Percentiles rank a stretch among this genome's conserved stretches.
These are phyloP conservation scores for Rhabdophis nuchalis DNA, from an alignment of 2,797 vertebrate species.

Conservation along the genomic window DNA sequence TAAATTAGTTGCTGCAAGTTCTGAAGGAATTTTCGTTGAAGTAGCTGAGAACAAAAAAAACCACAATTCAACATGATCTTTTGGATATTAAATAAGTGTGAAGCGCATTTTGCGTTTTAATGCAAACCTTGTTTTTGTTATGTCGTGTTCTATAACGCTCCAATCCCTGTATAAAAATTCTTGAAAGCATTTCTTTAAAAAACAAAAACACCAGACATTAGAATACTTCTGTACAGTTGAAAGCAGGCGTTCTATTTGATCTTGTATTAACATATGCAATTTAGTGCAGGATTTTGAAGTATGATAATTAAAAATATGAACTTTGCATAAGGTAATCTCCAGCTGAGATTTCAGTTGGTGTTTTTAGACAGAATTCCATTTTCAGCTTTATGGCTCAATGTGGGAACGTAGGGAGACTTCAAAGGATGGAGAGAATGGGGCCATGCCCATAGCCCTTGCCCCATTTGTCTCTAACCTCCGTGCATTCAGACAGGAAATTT, in stretches of 20 bases:
- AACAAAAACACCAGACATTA: not conserved
- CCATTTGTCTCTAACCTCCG: not conserved
- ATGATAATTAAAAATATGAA: not conserved
- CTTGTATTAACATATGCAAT: not conserved
- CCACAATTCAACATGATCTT: not conserved
- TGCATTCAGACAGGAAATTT: not conserved
- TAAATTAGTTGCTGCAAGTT: not conserved
- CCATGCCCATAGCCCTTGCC: not conserved
- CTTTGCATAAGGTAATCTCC: not conserved
- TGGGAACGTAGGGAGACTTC: not conserved
- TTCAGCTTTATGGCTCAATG: not conserved
- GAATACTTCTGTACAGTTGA: not conserved
- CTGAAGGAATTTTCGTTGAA: not conserved
- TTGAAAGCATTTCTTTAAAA: not conserved
- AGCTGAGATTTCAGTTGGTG: not conserved
- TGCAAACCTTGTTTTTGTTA: not conserved
- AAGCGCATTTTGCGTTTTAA: not conserved
- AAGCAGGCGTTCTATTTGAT: not conserved
- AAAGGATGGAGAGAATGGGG: not conserved
- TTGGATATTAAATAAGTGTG: not conserved
- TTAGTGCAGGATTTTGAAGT: not conserved
- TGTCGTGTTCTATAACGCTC: not conserved
- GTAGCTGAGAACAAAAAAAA: constrained; percentile 1
- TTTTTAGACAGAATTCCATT: not conserved
- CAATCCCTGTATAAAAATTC: not conserved